Conservation (phyloP, 2,797 vertebrate species). For the Cygnus olor region DNA sequence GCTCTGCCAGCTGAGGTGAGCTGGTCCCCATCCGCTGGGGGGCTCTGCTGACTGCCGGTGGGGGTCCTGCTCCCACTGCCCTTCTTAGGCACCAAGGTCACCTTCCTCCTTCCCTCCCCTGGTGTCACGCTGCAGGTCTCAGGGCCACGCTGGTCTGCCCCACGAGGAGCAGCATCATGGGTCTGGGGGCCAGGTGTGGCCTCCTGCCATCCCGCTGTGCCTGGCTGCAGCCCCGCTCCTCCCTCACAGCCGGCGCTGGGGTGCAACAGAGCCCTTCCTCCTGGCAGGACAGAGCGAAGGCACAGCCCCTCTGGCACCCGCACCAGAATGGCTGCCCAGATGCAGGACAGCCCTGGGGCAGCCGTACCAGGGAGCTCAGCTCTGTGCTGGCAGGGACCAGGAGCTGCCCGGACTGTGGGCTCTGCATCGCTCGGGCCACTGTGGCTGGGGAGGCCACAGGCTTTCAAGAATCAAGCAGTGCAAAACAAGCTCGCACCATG, state of each 20-base stretch:
- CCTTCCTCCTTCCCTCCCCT: background rate
- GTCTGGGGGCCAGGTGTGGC: rapidly evolving
- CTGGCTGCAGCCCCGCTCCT: background rate
- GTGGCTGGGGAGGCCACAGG: background rate
- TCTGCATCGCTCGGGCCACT: background rate
- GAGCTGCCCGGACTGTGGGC: background rate
- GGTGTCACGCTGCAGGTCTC: rapidly evolving
- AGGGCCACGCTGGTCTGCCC: background rate
- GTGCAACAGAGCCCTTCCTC: background rate
- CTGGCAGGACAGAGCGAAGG: slow-evolving; percentile 7
- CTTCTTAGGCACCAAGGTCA: background rate
- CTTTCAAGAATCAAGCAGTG: background rate
- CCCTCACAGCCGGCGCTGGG: background rate
- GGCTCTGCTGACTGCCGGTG: rapidly evolving
- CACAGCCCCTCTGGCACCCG: background rate
- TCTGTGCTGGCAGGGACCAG: background rate
- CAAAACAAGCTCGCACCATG: background rate
- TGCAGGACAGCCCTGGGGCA: background rate
- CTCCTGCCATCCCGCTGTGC: background rate
- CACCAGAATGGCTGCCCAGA: background rate
- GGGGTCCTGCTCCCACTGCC: background rate
- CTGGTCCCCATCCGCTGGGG: background rate
- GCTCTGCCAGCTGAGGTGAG: rapidly evolving
- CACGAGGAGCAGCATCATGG: background rate
- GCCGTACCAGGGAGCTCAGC: rapidly evolving